Evolutionary conservation across 1,140 invertebrate species (phyloP).

Genomic region (Drosophila jambulina): DNA sequence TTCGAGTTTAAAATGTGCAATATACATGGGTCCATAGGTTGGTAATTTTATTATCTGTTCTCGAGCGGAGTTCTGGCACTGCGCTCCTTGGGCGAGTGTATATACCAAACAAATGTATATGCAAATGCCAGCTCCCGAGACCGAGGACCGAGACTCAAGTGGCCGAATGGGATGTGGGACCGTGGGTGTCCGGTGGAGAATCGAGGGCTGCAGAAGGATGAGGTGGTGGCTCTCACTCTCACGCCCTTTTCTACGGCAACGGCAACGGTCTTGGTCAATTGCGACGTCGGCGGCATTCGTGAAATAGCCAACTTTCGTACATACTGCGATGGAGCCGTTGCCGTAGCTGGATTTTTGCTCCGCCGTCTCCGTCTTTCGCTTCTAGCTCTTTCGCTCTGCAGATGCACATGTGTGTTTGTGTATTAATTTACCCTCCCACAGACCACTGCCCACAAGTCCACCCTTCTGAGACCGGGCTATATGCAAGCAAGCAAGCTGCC

Average conservation of each 20-base stretch:
- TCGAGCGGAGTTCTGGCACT: constrained; percentile 33
- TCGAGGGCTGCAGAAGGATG: not conserved
- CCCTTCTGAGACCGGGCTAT: constrained; percentile 45
- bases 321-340: constrained; percentile 45
- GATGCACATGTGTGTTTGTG: constrained; percentile 76
- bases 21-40: constrained; percentile 28
- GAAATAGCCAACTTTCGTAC: constrained; percentile 79
- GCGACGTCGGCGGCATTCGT: constrained; percentile 73
- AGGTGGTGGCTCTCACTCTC: constrained; percentile 23
- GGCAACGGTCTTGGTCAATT: constrained; percentile 70
- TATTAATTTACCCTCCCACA: constrained; percentile 78
- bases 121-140: constrained; percentile 65
- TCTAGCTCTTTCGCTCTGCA: constrained; percentile 47
- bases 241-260: constrained; percentile 34
- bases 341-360: constrained; percentile 62
- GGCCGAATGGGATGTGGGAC: constrained; percentile 44
- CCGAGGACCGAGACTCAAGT: constrained; percentile 56
- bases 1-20: constrained; percentile 1
- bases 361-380: constrained; percentile 36
- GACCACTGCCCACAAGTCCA: constrained; percentile 16
- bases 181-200: constrained; percentile 24
- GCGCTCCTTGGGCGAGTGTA: constrained; percentile 37
- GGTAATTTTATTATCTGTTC: constrained; percentile 59
- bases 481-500: constrained; percentile 55
- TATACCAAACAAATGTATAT: constrained; percentile 59